Conservation (phyloP, 2,113 vertebrate species). For the Mirza zaza region DNA sequence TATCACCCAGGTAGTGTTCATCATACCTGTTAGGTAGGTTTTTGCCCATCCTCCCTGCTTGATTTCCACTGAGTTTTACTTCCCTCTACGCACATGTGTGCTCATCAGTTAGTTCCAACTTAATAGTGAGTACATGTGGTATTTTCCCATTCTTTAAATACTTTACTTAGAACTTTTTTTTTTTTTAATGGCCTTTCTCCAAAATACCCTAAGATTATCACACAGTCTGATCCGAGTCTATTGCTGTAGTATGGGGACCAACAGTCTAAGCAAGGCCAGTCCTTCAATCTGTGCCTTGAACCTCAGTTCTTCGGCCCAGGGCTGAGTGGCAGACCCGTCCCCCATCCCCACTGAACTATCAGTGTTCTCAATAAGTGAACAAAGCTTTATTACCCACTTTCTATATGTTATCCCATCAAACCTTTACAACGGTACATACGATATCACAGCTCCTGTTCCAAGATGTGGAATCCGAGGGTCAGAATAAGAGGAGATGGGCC, state of each 20-base stretch:
- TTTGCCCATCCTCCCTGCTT: too few relatives aligned
- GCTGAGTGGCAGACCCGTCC: background rate
- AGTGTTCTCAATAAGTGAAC: background rate
- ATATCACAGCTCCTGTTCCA: background rate
- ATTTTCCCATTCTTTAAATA: too few relatives aligned
- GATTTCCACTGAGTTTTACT: too few relatives aligned
- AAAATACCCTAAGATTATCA: background rate
- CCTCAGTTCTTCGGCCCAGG: background rate
- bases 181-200: background rate
- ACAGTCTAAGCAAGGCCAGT: background rate
- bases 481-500: background rate
- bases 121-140: too few relatives aligned
- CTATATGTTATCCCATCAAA: accelerated
- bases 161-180: background rate
- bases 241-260: too few relatives aligned
- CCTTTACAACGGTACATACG: accelerated
- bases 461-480: background rate
- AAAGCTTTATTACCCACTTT: background rate
- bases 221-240: background rate
- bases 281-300: background rate
- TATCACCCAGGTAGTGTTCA: too few relatives aligned
- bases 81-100: too few relatives aligned
- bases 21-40: too few relatives aligned
- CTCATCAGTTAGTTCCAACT: too few relatives aligned
- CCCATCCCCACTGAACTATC: too few relatives aligned